These are phyloP conservation scores for Plebejus melissa DNA, from an alignment of 2,888 invertebrate genomes.

Conservation along the genomic window DNA sequence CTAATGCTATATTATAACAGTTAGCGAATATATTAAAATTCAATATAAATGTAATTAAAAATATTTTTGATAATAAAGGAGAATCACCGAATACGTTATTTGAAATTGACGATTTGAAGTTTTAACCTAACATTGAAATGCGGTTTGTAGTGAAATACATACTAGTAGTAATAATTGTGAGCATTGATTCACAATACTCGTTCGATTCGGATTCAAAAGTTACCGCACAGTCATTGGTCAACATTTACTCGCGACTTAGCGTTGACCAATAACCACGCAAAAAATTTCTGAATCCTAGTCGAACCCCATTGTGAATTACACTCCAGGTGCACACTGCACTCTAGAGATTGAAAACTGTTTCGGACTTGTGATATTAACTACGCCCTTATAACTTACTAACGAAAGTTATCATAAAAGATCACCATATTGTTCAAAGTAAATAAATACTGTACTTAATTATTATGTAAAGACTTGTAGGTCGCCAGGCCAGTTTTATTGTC, in stretches of 20 bases:
- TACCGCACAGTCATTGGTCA: not conserved
- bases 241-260: not conserved
- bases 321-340: not conserved
- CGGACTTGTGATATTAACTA: constrained; percentile 4
- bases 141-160: not conserved
- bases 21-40: constrained; percentile 18
- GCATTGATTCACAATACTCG: not conserved
- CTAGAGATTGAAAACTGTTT: not conserved
- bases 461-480: constrained; percentile 41
- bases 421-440: constrained; percentile 47
- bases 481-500: constrained; percentile 77
- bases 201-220: not conserved
- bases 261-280: not conserved
- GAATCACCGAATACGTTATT: not conserved
- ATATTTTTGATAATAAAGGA: not conserved
- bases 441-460: constrained; percentile 61
- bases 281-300: not conserved
- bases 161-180: not conserved
- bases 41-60: constrained; percentile 1
- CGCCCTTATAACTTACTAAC: constrained; percentile 33
- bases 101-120: not conserved
- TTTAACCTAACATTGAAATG: constrained; percentile 2
- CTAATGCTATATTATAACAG: constrained; percentile 8
- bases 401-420: constrained; percentile 38
- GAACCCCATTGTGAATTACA: not conserved